Conservation (phyloP, 1,140 invertebrate species). For the Platorchestia sp. region DNA sequence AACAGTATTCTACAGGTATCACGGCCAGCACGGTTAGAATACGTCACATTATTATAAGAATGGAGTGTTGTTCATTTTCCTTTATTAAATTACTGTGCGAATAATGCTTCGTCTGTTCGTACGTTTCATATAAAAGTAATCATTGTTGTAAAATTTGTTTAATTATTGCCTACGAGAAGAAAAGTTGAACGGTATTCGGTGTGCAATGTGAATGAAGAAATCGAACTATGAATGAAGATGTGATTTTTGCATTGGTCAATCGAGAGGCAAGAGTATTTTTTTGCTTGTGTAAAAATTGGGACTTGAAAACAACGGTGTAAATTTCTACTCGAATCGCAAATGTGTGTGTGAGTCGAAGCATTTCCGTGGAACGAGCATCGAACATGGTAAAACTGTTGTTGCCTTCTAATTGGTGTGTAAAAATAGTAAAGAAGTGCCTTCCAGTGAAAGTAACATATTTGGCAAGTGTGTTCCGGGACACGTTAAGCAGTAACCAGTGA, state of each 20-base stretch:
- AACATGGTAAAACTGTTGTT: background rate
- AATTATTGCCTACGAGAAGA: background rate
- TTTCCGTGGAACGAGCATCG: too few relatives aligned
- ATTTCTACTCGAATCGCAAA: too few relatives aligned
- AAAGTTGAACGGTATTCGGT: background rate
- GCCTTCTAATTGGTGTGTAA: background rate
- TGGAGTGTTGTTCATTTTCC: background rate
- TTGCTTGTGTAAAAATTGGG: background rate
- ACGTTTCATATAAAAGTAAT: background rate
- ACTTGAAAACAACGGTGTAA: background rate
- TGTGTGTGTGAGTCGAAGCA: too few relatives aligned
- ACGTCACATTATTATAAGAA: background rate
- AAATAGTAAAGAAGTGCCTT: conserved; percentile 1
- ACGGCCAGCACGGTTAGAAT: background rate
- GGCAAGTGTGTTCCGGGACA: background rate
- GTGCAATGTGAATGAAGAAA: background rate
- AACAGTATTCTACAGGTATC: background rate
- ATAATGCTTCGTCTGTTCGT: background rate
- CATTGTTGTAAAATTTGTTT: background rate
- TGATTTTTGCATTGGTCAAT: background rate
- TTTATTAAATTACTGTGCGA: background rate
- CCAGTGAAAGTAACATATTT: background rate
- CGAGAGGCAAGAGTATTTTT: background rate
- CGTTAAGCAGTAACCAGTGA: too few relatives aligned
- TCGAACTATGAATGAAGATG: background rate